phyloP scores from a whole-genome alignment of 2,113 vertebrate genomes.

The Puma concolor region DNA sequence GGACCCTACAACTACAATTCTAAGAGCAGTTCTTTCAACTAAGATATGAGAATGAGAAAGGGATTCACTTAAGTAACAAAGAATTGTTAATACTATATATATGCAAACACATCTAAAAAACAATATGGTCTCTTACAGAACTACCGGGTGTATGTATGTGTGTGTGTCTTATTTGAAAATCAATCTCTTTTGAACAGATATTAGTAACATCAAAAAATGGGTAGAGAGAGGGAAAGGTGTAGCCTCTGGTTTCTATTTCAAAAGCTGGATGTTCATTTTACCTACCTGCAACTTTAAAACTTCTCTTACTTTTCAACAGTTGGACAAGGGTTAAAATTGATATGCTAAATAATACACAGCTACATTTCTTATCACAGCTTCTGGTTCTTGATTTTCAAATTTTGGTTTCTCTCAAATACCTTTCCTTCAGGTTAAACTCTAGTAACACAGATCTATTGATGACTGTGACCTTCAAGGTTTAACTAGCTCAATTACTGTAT shows the following conservation, averaged over 20 bases:
- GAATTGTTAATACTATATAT: not conserved
- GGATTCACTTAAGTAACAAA: not conserved
- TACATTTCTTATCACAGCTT: not conserved
- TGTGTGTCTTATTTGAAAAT: not conserved
- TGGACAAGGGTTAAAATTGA: not conserved
- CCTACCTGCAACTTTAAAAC: not conserved
- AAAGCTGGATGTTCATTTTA: not conserved
- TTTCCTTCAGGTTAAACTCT: not conserved
- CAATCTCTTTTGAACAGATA: not conserved
- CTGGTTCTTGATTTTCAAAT: not conserved
- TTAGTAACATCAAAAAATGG: not conserved
- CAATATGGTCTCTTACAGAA: not conserved
- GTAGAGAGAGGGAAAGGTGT: not conserved
- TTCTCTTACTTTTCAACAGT: not conserved
- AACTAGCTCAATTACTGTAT: not conserved
- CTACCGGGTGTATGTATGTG: not conserved
- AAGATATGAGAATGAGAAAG: not conserved
- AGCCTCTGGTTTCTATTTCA: not conserved
- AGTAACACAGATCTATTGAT: not conserved
- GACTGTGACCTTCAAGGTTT: not conserved
- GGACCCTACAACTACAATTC: not conserved
- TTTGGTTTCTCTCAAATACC: not conserved
- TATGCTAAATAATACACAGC: not conserved
- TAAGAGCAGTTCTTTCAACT: not conserved
- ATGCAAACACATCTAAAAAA: not conserved